Evolutionary conservation across 2,888 invertebrate species (phyloP), one percentile per base, ranked within the genome.

Genomic region (Formica aserva): DNA sequence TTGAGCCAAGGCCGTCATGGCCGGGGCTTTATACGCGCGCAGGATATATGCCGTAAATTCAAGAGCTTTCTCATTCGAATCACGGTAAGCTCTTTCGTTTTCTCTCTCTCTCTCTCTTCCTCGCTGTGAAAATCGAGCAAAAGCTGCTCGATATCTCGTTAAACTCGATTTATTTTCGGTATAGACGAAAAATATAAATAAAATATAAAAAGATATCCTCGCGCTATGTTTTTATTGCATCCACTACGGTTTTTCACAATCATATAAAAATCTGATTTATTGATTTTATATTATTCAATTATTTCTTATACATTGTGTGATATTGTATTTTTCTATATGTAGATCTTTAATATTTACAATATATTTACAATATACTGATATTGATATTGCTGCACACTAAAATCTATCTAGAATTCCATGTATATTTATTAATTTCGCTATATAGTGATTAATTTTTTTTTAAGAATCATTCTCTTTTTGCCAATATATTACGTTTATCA

Each of bases 1-100:
- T 92, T 93, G 92, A 92, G 91, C 92, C 89, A 88, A 91, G 91
- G 86, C 90, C 88, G 87, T 90, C 87, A 87, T 82, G 81, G 77
- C 85, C 77, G 84, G 84, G 83, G 89, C 80, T 76, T 75, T 38
- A 83, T 82, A 11, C 84, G 74, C 81, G 4, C 83, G 87, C 83
- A 85, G 84, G 89, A 85, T 71, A 85, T 67, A 82, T 74, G 77
- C 38, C 65, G 80, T 89, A 89, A 90, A 89, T 89, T 88, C 88
- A 77, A 83, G 88, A 82, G 89, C 83, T 83, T 66, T 86, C n/a
- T n/a, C 89, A 86, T 86, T 88, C 82, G 88, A 89, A 88, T 89
- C 88, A 85, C 86, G 85, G 81, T 80, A 77, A 84, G 81, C 84
- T 90, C 85, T 88, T 86, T 83, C 69, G 22, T 80, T 41, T 55